Base-by-base conservation (phyloP, 2,888 invertebrate species). In the Operophtera brumata region DNA sequence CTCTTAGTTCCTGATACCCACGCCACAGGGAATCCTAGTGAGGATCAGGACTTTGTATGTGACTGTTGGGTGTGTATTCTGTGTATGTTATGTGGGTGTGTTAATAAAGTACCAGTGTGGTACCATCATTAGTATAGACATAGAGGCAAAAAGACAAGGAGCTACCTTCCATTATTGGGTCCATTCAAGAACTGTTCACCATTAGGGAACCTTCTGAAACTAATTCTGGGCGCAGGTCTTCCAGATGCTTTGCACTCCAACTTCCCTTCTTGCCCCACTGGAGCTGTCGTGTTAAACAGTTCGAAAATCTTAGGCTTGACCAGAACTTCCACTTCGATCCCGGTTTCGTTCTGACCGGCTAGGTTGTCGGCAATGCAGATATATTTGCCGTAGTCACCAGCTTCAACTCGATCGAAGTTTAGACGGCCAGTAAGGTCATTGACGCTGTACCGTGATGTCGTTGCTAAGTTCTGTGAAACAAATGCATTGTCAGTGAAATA, bases 281-380 rank as follows among this genome's bases (percentile, higher is more conserved):
- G 88, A 0, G 92, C 90, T 0, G 96, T 96, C 3, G 92, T 90
- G 77, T 97, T 97, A 44, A 91, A 84, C 48, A 96, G 91, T 71
- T 96, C 95, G 74, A 93, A 94, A 72, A 97, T 94, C 72, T 93
- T 94, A 0, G 97, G 97, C 66, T 94, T 95, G 0, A 96, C 94
- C 42, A 96, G 89, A 0, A 94, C 92, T 65, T 93, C 93, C 13
- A 96, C 91, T 74, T 93, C 93, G 13, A 94, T 93, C 60, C 91
- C 92, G 2, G 92, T 91, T 70, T 94, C 93, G 1, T 92, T 93
- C 37, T 91, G 91, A 1, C 96, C 96, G 6, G 96, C 97, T 26
- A 91, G 92, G 75, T 97, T 97, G 59, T 91, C 91, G 1, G 97
- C 97, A 26, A 92, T 92, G 75, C 97, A 97, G 48, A 93, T 94